A percentile compares a stretch with the other conserved stretches of the same genome.
phyloP scores from a whole-genome alignment of 2,113 vertebrate genomes.

The Carassius carassius region DNA sequence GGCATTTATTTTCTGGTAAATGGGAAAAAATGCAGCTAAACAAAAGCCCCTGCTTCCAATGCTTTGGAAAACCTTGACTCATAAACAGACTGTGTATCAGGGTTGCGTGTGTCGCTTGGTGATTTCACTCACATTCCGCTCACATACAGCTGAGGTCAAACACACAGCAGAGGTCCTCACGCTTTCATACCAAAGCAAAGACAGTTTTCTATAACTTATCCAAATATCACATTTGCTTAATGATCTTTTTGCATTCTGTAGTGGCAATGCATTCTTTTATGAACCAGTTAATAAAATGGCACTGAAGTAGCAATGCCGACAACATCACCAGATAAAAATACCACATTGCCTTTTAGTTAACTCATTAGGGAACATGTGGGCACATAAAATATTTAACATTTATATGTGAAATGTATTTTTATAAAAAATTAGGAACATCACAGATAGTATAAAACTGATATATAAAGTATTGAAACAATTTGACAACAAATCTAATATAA shows the following conservation, averaged over 20 bases:
- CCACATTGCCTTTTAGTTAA: not conserved
- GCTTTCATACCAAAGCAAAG: constrained; percentile 11
- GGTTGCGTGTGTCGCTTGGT: constrained; percentile 44
- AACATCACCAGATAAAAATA: not conserved
- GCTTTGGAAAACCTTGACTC: constrained; percentile 47
- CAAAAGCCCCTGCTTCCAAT: constrained; percentile 8
- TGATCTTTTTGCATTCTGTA: constrained; percentile 43
- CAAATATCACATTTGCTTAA: constrained; percentile 30
- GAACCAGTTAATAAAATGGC: not conserved
- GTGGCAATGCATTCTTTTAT: not conserved
- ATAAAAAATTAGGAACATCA: not conserved
- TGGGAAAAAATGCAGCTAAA: constrained; percentile 15
- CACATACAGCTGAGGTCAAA: constrained; percentile 38
- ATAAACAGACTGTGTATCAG: constrained; percentile 54
- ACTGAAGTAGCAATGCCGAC: not conserved
- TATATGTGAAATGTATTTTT: not conserved
- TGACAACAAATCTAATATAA: no score
- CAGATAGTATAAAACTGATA: not conserved
- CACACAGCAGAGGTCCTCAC: not conserved
- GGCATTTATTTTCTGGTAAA: constrained; percentile 36
- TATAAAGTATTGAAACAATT: no score
- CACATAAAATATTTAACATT: not conserved
- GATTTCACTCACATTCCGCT: constrained; percentile 54
- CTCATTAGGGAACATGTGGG: not conserved
- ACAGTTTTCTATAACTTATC: not conserved